Base-by-base conservation (phyloP, 2,888 invertebrate genomes). In the Syrista parreyssii region DNA sequence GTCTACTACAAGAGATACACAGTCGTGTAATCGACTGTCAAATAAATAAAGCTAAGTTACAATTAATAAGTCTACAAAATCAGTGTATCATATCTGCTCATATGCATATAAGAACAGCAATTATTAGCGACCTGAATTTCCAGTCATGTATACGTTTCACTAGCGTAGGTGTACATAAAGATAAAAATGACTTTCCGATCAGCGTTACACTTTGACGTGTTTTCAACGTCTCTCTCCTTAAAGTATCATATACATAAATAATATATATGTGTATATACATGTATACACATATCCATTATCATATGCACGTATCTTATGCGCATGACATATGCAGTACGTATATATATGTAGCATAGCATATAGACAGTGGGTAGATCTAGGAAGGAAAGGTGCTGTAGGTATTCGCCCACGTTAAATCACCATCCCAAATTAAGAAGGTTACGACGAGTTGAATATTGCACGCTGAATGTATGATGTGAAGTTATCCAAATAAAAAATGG, bases 391-490 rank as follows among this genome's bases (percentile, higher is more conserved):
- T 3, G 71, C 12, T 23, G 55, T 55, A 55, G 55, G 33, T 71
- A 71, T 31, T 33, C 71, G 71, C 71, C 71, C 71, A 71, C 71
- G 71, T 71, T 31, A 71, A 71, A 71, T 71, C 71, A 33, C 71
- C 71, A 12, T 71, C 71, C 71, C 71, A 71, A 71, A 71, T 32
- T 33, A 32, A 71, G 71, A 71, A 71, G 31, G 31, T 71, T 71
- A 9, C 12, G 71, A 15, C 31, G 33, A 71, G 32, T 31, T 9
- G 71, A 71, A 12, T 9, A 4, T 31, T 71, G 71, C 71, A 71
- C 12, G 71, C 23, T 23, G 23, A 55, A 55, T 55, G 23, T 55
- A 23, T 0, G 9, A 1, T 6, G 40, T 23, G 40, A 55, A 55
- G 40, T 55, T 55, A 55, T 55, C 55, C n/a, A n/a, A n/a, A n/a